Evolutionary conservation across 2,797 vertebrate species (phyloP).

Genomic region (Thripadectes ignobilis): DNA sequence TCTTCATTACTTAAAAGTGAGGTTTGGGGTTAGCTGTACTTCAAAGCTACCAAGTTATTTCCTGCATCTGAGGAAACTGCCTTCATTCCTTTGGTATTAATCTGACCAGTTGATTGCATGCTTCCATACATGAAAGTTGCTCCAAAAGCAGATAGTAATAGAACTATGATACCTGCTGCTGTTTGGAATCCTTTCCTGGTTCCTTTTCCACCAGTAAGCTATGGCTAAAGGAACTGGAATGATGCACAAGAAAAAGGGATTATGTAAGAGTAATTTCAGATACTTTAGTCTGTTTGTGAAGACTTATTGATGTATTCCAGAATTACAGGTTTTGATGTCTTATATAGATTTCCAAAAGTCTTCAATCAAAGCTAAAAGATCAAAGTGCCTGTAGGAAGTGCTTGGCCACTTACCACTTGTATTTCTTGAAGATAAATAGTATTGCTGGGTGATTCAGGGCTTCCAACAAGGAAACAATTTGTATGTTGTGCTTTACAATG

Average conservation of each 20-base stretch:
- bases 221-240: not conserved
- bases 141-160: not conserved
- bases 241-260: not conserved
- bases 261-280: not conserved
- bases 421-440: slow-evolving; percentile 21
- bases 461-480: slow-evolving; percentile 47
- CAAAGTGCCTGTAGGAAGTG: not conserved
- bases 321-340: not conserved
- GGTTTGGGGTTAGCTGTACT: not conserved
- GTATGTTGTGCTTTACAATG: not conserved
- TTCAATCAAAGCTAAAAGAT: not conserved
- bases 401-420: not conserved
- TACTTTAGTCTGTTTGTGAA: not conserved
- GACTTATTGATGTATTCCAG: not conserved
- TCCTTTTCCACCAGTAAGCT: not conserved
- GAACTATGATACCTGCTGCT: not conserved
- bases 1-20: not conserved
- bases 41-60: not conserved
- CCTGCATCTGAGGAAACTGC: not conserved
- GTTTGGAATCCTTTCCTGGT: not conserved
- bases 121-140: not conserved
- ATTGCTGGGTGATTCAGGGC: not conserved
- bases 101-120: not conserved
- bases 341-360: not conserved
- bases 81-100: not conserved